These are phyloP conservation scores for Xestoiulus laeticollis DNA, from an alignment of 2,888 invertebrate species.

Conservation along the genomic window DNA sequence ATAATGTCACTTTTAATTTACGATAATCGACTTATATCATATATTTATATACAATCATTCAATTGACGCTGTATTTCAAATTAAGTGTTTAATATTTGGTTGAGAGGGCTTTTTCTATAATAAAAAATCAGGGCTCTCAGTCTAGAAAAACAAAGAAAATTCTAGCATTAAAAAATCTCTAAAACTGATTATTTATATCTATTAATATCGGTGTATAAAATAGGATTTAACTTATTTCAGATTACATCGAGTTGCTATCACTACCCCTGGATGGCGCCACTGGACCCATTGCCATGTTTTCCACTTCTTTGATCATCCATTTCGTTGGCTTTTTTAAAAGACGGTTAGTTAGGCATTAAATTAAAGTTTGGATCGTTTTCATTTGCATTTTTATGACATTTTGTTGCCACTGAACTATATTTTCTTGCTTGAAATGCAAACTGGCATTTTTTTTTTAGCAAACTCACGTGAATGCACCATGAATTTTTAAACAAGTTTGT, in stretches of 20 bases:
- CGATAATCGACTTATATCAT: background rate
- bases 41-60: background rate
- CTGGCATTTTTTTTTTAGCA: background rate
- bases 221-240: background rate
- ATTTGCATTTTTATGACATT: slow-evolving; percentile 34
- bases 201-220: no score
- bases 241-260: background rate
- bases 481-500: slow-evolving; percentile 13
- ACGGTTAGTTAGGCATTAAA: background rate
- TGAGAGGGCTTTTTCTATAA: no score
- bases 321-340: background rate
- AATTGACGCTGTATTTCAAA: background rate
- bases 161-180: no score
- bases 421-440: background rate
- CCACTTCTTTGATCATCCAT: background rate
- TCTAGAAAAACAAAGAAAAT: no score
- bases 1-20: background rate
- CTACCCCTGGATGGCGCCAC: background rate
- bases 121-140: no score
- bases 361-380: background rate
- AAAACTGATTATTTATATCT: no score
- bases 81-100: no score
- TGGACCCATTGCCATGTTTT: background rate
- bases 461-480: background rate
- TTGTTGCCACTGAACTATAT: slow-evolving; percentile 25